Evolutionary conservation across 1,140 invertebrate species (phyloP), one percentile per base, ranked within the genome.

Genomic region (Pomphorhynchus laevis): DNA sequence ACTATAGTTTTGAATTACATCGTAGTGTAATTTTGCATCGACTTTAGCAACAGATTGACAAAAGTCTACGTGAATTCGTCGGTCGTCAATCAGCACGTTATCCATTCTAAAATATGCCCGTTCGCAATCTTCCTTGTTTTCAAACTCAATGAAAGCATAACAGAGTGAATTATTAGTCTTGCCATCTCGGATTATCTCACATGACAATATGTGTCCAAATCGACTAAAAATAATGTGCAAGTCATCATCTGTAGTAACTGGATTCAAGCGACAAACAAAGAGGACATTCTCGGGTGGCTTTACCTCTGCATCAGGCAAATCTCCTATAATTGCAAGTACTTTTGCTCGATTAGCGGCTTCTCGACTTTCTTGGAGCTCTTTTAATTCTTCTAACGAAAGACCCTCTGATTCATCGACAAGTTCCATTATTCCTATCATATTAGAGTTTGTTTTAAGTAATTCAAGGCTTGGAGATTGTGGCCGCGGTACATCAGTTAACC

Each of bases 31-130:
- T n/a, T n/a, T n/a, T n/a, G n/a, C n/a, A n/a, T n/a, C n/a, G n/a
- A 34, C 36, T 27, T 84, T 86, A 1, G 79, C 68, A 1, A 98
- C 84, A 32, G 79, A 89, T 52, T 98, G 89, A 47, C 79, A 89
- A 59, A 99, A 99, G 57, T 99, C 89, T 2, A 98, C 89, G 57
- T 98, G 86, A 48, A 99, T 95, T 48, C 89, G 63, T 34, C 89
- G 59, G 53, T 98, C 89, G 60, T 98, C 89, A 49, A 98, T 95
- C 0, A 95, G 59, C 0, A 95, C 84, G 62, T 98, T 98, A 51
- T 93, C 84, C 89, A 99, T 98, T 64, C 98, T 98, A 49, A 95
- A 86, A 59, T 80, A 98, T 3, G 89, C 89, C 47, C 76, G 71
- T 62, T 98, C 89, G 62, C 86, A 95, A 8, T 80, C 68, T 53